phyloP scores from a whole-genome alignment of 2,888 invertebrate genomes.

The Pantelozetes paolii region DNA sequence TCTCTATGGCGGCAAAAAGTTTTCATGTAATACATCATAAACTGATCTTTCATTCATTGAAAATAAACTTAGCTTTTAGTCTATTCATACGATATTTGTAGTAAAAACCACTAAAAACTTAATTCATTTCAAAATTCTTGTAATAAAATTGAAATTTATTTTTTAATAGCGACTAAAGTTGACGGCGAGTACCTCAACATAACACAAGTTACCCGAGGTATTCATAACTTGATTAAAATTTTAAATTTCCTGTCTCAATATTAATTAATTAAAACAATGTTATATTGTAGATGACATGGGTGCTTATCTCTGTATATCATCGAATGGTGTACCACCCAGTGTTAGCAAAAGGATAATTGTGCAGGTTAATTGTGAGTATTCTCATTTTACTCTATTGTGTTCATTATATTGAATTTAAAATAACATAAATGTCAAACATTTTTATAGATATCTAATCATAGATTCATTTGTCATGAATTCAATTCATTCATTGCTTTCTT shows the following conservation, averaged over 20 bases:
- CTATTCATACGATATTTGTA: background rate
- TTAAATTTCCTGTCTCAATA: no score
- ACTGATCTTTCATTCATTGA: no score
- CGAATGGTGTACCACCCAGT: conserved; percentile 52
- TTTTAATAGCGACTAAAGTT: conserved; percentile 44
- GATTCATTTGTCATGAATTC: no score
- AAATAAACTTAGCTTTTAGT: no score
- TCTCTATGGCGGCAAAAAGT: conserved; percentile 48
- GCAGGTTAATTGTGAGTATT: conserved; percentile 52
- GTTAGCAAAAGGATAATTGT: conserved; percentile 51
- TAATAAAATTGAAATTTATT: no score
- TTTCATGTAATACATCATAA: no score
- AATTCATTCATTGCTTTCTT: no score
- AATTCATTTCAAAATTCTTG: background rate
- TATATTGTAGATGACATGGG: conserved; percentile 47
- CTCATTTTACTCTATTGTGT: no score
- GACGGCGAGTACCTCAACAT: conserved; percentile 49
- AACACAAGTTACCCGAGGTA: conserved; percentile 47
- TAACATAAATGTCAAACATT: no score
- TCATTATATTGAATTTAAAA: no score
- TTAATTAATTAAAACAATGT: background rate
- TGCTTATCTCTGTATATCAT: conserved; percentile 50
- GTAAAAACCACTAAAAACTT: background rate
- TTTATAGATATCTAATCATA: no score
- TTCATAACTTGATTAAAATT: no score